Evolutionary conservation across 2,797 vertebrate species (phyloP), one percentile per base, ranked within the genome.

Genomic region (Sebastes minor): DNA sequence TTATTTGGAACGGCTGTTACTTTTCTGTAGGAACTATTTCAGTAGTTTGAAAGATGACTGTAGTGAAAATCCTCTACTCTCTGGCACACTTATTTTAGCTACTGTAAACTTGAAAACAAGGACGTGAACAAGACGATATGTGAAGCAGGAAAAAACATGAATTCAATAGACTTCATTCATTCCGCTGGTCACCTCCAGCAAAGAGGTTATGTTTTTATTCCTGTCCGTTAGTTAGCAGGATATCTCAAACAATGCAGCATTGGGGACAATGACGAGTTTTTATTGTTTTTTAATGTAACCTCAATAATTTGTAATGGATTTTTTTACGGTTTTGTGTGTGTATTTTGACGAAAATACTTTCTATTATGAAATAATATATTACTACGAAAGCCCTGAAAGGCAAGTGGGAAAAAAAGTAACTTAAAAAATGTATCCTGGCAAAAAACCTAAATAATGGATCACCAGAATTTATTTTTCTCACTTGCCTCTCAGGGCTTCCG

Each of bases 61-160:
- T 10, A 23, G n/a, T n/a, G 13, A 32, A 18, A 61, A 13, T 4
- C 33, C 16, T 52, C 20, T 7, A 12, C 35, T 25, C 23, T 68
- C 6, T 35, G 33, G 4, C 18, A 4, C 11, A 22, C 55, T 32
- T 32, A 5, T 49, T 30, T 28, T 23, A n/a, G 6, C 35, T 38
- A 38, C 35, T 6, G 35, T 38, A 14, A 38, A 18, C 18, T 11
- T 74, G 28, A 70, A 70, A 83, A 78, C 56, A 76, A 46, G 38
- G 72, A 65, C 22, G 49, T 71, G 59, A 20, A 62, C 3, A 55
- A 6, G 18, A 75, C 64, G 35, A 42, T 28, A 59, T 38, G 22
- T 52, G 69, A 55, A 78, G 55, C 42, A 82, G 82, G 75, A 86
- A 88, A 61, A 16, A 30, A 30, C 68, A 42, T 23, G 57, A 38